Evolutionary conservation across 2,113 vertebrate species (phyloP).

Genomic region (Phocoena phocoena): DNA sequence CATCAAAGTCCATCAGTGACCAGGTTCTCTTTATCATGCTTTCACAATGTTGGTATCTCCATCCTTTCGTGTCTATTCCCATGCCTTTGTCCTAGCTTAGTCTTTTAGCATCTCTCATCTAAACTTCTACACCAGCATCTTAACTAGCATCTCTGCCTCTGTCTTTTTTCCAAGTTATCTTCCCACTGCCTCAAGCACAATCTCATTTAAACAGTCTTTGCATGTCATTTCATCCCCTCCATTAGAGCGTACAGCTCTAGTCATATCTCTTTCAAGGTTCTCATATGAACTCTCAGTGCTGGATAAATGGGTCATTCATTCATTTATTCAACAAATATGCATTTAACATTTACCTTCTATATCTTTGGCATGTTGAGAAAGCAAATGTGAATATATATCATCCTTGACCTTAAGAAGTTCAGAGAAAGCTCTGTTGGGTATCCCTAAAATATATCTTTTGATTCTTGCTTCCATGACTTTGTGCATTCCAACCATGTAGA

Average conservation of each 20-base stretch:
- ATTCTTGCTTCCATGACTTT: not conserved
- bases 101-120: not conserved
- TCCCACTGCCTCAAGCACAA: not conserved
- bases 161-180: not conserved
- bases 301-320: not conserved
- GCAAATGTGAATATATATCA: constrained; percentile 21
- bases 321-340: not conserved
- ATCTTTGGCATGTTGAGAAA: constrained; percentile 6
- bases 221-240: not conserved
- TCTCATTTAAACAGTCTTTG: not conserved
- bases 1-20: not conserved
- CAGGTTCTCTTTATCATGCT: not conserved
- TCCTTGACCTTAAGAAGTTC: not conserved
- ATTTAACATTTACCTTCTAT: not conserved
- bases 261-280: constrained; percentile 1
- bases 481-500: not conserved
- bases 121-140: not conserved
- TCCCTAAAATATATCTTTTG: not conserved
- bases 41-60: not conserved
- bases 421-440: constrained; percentile 7
- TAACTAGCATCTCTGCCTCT: not conserved
- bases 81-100: not conserved
- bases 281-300: not conserved
- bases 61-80: not conserved
- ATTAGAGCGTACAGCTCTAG: not conserved